Conservation (phyloP, 2,888 invertebrate species). For the Cantharis flavilabris region DNA sequence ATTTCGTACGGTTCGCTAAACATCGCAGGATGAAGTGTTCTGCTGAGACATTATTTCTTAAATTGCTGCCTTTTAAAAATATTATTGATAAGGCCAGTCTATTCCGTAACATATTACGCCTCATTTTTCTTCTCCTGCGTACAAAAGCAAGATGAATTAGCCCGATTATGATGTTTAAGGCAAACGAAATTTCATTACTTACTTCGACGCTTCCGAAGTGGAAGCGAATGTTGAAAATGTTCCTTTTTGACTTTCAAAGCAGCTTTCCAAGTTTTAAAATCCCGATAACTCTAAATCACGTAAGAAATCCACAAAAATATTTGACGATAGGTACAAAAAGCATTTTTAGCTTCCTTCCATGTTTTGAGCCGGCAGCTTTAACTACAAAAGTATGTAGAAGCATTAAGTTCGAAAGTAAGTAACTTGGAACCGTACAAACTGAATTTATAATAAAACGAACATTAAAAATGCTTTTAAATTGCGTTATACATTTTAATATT, state of each 20-base stretch:
- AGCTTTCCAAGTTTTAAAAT: not conserved
- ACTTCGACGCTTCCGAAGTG: not conserved
- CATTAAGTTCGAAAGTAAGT: not conserved
- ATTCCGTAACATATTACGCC: not conserved
- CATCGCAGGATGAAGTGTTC: constrained; percentile 42
- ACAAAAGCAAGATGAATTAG: not conserved
- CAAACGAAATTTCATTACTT: not conserved
- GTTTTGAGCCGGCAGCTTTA: not conserved
- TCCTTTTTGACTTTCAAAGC: not conserved
- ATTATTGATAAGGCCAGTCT: constrained; percentile 15
- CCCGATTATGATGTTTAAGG: not conserved
- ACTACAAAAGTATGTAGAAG: not conserved
- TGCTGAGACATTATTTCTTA: constrained; percentile 25
- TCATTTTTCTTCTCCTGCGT: not conserved
- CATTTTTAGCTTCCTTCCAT: not conserved
- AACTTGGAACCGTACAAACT: not conserved
- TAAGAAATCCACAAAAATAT: not conserved
- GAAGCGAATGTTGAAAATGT: not conserved
- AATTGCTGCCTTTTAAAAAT: constrained; percentile 22
- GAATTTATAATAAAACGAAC: not conserved
- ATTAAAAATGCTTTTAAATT: not conserved
- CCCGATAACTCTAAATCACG: not conserved
- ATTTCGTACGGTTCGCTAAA: constrained; percentile 52
- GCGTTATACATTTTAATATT: not conserved
- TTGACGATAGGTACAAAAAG: not conserved